phyloP scores from a whole-genome alignment of 2,888 invertebrate species.

The Hyposoter didymator region DNA sequence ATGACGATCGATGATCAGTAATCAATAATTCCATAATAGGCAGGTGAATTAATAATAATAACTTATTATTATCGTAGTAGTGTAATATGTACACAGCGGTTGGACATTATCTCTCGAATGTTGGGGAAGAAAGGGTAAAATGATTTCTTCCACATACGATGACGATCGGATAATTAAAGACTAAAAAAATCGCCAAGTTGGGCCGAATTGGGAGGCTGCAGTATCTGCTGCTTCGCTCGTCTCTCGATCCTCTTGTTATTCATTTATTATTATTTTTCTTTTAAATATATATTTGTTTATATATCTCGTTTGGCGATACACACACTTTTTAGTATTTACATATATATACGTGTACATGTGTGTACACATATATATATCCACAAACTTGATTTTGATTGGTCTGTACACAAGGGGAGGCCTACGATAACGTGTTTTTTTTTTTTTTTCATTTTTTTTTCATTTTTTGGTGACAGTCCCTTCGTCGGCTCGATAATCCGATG shows the following conservation, averaged over 20 bases:
- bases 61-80: conserved; percentile 78
- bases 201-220: conserved; percentile 24
- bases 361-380: conserved; percentile 72
- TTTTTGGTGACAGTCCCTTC: background rate
- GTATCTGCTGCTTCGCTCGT: background rate
- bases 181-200: background rate
- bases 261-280: background rate
- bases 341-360: conserved; percentile 4
- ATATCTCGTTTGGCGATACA: conserved; percentile 15
- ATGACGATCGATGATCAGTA: conserved; percentile 75
- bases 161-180: too few relatives aligned
- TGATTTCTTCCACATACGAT: too few relatives aligned
- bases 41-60: conserved; percentile 80
- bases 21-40: conserved; percentile 82
- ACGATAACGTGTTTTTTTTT: conserved; percentile 55
- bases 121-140: too few relatives aligned
- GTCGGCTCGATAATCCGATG: conserved; percentile 2
- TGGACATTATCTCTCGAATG: conserved; percentile 48
- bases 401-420: conserved; percentile 80
- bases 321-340: conserved; percentile 68
- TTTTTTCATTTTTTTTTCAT: conserved; percentile 18
- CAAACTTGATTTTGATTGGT: conserved; percentile 74
- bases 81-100: conserved; percentile 81
- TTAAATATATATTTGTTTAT: conserved; percentile 1
- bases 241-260: conserved; percentile 25